Percentiles rank a stretch among this genome's conserved stretches.
These are phyloP conservation scores for Mus spretus DNA, from an alignment of 2,797 vertebrate genomes.

Conservation along the genomic window DNA sequence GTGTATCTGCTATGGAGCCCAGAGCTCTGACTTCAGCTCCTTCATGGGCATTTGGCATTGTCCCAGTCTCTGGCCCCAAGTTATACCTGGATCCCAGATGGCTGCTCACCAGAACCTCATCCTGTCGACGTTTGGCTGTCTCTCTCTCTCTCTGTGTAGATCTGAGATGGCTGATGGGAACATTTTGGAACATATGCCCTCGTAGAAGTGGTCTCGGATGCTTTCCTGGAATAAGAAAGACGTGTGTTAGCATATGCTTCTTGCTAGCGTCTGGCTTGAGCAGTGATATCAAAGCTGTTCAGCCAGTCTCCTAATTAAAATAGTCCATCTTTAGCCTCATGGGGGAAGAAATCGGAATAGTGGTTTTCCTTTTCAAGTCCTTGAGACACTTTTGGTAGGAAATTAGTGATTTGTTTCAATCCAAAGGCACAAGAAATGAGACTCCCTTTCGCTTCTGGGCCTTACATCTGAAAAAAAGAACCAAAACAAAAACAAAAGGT, in stretches of 20 bases:
- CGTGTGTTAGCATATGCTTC: background rate
- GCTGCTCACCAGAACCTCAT: background rate
- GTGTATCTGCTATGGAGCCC: background rate
- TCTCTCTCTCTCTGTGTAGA: background rate
- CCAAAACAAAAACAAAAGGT: background rate
- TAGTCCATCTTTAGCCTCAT: background rate
- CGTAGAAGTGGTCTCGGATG: background rate
- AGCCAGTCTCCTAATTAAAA: constrained; percentile 28
- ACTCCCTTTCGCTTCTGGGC: background rate
- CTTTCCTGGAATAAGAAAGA: constrained; percentile 47
- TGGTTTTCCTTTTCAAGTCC: constrained; percentile 55
- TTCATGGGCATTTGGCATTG: background rate
- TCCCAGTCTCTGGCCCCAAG: background rate
- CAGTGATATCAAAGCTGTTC: background rate
- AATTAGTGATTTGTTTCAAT: constrained; percentile 41
- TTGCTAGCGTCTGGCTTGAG: background rate
- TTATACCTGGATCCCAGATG: background rate
- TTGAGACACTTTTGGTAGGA: constrained; percentile 35
- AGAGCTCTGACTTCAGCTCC: background rate
- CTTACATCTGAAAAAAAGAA: background rate
- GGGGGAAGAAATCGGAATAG: background rate
- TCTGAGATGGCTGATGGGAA: background rate
- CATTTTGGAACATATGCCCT: background rate
- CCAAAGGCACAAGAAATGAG: constrained; percentile 29
- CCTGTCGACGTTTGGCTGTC: background rate